Percentiles rank a stretch among this genome's conserved stretches.
These are phyloP conservation scores for Cryptus viduatorius DNA, from an alignment of 2,888 invertebrate species.

Conservation along the genomic window DNA sequence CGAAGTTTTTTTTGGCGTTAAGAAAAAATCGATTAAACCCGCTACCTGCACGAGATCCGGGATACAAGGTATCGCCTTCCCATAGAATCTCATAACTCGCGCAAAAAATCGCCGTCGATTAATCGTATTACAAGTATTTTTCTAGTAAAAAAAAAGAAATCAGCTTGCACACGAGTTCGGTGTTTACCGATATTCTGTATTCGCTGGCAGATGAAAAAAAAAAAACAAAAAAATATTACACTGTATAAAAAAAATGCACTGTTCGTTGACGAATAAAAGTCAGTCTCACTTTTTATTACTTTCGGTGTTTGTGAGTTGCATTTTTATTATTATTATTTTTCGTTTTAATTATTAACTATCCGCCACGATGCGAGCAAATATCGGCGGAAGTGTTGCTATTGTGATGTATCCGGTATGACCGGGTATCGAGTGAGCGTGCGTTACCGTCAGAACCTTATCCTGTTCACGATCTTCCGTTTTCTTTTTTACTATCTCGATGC, in stretches of 20 bases:
- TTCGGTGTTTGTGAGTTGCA: not conserved
- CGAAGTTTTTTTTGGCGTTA: conserved; percentile 1
- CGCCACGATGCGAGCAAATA: conserved; percentile 84
- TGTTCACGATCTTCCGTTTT: conserved; percentile 74
- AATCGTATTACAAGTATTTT: conserved; percentile 60
- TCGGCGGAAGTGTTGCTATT: conserved; percentile 94
- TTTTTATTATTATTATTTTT: conserved; percentile 21
- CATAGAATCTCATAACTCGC: conserved; percentile 56
- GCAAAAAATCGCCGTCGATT: conserved; percentile 18
- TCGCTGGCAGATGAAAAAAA: conserved; percentile 42
- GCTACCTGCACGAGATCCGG: conserved; percentile 34
- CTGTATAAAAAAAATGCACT: conserved; percentile 62
- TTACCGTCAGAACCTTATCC: conserved; percentile 88
- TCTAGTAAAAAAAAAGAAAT: conserved; percentile 45
- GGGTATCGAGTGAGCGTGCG: conserved; percentile 91
- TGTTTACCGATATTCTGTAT: conserved; percentile 25
- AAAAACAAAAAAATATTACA: conserved; percentile 44
- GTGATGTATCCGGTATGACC: conserved; percentile 99
- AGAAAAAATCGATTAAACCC: not conserved
- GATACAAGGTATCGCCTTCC: not conserved
- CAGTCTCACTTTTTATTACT: conserved; percentile 54
- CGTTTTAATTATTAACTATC: conserved; percentile 25
- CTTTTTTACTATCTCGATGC: conserved; percentile 75
- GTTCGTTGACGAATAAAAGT: conserved; percentile 62
- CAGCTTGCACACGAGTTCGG: conserved; percentile 23